Conservation (phyloP, 2,888 invertebrate species). For the Clanis bilineata region DNA sequence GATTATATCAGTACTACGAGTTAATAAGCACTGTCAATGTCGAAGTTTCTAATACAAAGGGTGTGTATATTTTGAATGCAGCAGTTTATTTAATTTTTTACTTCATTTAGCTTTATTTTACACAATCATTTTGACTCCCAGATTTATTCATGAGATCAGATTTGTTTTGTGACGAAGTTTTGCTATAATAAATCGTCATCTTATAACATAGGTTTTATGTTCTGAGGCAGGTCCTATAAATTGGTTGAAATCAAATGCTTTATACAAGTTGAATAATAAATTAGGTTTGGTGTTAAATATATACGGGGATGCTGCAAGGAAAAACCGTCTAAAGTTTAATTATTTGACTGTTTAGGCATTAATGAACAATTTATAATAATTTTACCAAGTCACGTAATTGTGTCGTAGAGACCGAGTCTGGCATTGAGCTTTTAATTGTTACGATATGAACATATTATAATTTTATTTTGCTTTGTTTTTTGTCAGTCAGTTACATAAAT, state of each 20-base stretch:
- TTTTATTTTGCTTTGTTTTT: slow-evolving; percentile 10
- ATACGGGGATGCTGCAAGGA: not conserved
- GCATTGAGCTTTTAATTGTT: slow-evolving; percentile 40
- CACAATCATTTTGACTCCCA: no score
- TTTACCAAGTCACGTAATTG: slow-evolving; percentile 39
- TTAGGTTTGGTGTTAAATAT: not conserved
- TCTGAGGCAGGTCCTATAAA: no score
- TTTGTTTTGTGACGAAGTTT: no score
- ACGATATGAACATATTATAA: slow-evolving; percentile 21
- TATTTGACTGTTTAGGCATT: slow-evolving; percentile 28
- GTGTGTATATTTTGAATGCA: not conserved
- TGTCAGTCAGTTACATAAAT: slow-evolving; percentile 10
- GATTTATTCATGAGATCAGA: no score
- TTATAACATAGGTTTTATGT: no score
- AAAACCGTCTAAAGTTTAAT: slow-evolving; percentile 20
- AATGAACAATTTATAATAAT: slow-evolving; percentile 38
- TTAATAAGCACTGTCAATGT: not conserved
- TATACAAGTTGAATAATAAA: not conserved
- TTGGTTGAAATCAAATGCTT: no score
- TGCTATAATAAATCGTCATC: no score
- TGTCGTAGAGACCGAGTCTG: slow-evolving; percentile 28
- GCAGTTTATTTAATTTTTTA: no score
- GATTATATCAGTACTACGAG: not conserved
- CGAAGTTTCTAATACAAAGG: not conserved
- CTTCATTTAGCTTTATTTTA: no score